Evolutionary conservation across 2,888 invertebrate species (phyloP).

Genomic region (Dinocampus coccinellae): DNA sequence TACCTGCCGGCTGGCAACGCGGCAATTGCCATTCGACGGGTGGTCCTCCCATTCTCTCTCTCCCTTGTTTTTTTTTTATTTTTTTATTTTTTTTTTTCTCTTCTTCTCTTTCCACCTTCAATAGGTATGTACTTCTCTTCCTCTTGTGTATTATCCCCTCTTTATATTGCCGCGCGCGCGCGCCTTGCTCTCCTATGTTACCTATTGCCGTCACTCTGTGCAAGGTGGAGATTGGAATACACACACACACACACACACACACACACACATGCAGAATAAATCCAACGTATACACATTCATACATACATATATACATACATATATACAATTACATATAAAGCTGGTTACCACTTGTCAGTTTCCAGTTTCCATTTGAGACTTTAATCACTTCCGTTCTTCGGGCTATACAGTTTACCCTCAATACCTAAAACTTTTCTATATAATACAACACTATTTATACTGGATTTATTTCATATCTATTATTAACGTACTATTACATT

Average conservation of each 20-base stretch:
- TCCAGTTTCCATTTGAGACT: conserved; percentile 60
- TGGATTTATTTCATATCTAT: too few relatives aligned
- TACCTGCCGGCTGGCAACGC: conserved; percentile 16
- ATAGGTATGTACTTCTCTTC: conserved; percentile 25
- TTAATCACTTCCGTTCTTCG: conserved; percentile 55
- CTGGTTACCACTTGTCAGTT: conserved; percentile 40
- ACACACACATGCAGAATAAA: conserved; percentile 21
- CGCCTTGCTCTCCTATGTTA: conserved; percentile 22
- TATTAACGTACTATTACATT: too few relatives aligned
- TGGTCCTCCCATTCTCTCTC: conserved; percentile 35
- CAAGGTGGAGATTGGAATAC: conserved; percentile 33
- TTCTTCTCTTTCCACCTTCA: conserved; percentile 18
- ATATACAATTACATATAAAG: conserved; percentile 16
- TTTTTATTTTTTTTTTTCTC: neutral
- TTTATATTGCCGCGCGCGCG: conserved; percentile 38
- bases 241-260: too few relatives aligned
- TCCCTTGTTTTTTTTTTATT: conserved; percentile 23
- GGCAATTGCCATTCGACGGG: conserved; percentile 43
- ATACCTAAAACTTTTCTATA: conserved; percentile 14
- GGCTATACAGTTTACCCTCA: conserved; percentile 28
- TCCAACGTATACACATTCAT: neutral
- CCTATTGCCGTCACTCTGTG: conserved; percentile 27
- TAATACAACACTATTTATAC: neutral
- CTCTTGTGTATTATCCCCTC: conserved; percentile 29
- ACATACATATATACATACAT: conserved; percentile 14